Evolutionary conservation across 2,113 vertebrate genomes (phyloP), one percentile per base, ranked within the genome.

Genomic region (Gopherus evgoodei): DNA sequence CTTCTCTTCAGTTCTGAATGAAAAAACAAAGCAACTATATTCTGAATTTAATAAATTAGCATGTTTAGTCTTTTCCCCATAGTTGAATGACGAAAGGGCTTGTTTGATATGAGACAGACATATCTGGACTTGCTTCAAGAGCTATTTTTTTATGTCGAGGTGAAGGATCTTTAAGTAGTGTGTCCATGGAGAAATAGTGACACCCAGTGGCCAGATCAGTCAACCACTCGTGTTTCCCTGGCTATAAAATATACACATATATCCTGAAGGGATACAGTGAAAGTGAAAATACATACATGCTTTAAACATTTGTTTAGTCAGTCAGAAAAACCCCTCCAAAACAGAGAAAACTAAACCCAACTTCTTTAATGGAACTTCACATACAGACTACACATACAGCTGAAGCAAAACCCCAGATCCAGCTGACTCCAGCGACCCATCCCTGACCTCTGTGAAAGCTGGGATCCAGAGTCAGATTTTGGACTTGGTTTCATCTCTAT

Each of bases 181-280:
- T 0, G 86, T 94, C 14, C 16, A 11, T 90, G 95, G 96, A 44
- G 93, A 81, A 97, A 97, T 80, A 98, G 97, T 98, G 98, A 90
- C 98, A 96, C 88, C 98, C 80, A 95, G 98, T 93, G 97, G 96
- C 31, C 86, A 2, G 5, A 3, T 5, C 0, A 11, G 31, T 29
- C 86, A 82, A 17, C 11, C 62, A 5, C 53, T 1, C 27, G 1
- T 21, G 8, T 19, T 29, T 16, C 11, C 44, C 54, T 62, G 52
- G 4, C 21, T 49, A 44, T 11, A 38, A 16, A 21, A 59, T 12
- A 1, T 38, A 11, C 0, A 2, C 27, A 10, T 3, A 2, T 52
- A 6, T 6, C 52, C 52, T 86, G 9, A 81, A 17, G 22, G 35
- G 3, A 29, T 49, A 49, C 56, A 72, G 24, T 52, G 5, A 52